A percentile compares a stretch with the other conserved stretches of the same genome.
phyloP scores from a whole-genome alignment of 2,113 vertebrate genomes.

The Peromyscus leucopus region DNA sequence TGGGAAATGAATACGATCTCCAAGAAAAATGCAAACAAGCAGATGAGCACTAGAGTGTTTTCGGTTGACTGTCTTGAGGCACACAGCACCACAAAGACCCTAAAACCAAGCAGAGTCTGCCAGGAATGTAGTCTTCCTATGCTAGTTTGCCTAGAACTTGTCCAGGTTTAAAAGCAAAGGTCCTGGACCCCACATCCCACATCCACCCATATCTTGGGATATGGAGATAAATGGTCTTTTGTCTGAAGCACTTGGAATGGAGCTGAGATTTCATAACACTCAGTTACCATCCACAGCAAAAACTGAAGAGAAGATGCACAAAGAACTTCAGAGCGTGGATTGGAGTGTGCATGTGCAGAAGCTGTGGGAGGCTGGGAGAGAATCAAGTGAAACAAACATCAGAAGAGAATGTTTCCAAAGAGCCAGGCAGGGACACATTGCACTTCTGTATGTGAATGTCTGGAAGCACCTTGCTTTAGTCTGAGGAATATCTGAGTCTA shows the following conservation, averaged over 20 bases:
- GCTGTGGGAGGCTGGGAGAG: not conserved
- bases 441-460: not conserved
- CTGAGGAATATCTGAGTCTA: not conserved
- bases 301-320: not conserved
- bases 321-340: not conserved
- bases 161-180: not conserved
- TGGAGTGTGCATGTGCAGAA: not conserved
- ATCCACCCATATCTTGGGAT: not conserved
- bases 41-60: not conserved
- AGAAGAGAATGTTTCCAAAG: not conserved
- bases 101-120: not conserved
- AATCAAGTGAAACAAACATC: not conserved
- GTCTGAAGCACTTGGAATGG: not conserved
- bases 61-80: not conserved
- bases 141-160: not conserved
- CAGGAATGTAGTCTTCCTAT: not conserved
- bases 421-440: not conserved
- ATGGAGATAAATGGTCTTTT: not conserved
- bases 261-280: not conserved
- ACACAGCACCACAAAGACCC: not conserved
- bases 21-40: not conserved
- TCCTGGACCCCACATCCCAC: not conserved
- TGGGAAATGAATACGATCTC: not conserved
- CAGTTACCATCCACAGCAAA: not conserved
- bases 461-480: not conserved